These are phyloP conservation scores for Clarias batrachus DNA, from an alignment of 2,113 vertebrate genomes.

Conservation along the genomic window DNA sequence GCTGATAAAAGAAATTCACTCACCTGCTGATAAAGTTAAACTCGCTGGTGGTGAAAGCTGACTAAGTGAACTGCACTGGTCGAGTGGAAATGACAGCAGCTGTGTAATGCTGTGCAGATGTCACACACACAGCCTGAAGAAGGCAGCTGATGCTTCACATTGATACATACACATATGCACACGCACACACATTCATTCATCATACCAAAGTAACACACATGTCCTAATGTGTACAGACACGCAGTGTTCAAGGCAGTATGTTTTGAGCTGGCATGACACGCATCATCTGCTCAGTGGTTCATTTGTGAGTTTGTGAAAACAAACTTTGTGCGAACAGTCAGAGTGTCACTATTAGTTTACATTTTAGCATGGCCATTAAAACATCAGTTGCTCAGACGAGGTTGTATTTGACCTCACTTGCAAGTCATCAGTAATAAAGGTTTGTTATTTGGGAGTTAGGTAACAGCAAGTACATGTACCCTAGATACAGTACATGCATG, in stretches of 20 bases:
- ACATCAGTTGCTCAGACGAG: background rate
- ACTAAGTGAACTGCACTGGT: background rate
- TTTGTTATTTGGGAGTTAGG: background rate
- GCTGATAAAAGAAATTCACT: conserved; percentile 47
- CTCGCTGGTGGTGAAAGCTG: conserved; percentile 25
- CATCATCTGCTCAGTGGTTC: background rate
- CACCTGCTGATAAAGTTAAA: conserved; percentile 41
- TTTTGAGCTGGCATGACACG: background rate
- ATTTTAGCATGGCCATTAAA: background rate
- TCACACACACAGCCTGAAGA: conserved; percentile 25
- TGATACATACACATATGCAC: background rate
- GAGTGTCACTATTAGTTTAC: background rate
- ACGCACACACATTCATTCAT: background rate
- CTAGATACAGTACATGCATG: background rate
- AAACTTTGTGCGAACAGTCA: no score
- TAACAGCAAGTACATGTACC: background rate
- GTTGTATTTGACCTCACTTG: background rate
- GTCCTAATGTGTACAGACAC: background rate
- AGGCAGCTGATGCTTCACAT: conserved; percentile 9
- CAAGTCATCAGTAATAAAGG: no score
- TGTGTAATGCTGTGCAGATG: background rate
- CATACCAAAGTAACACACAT: background rate
- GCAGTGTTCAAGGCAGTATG: conserved; percentile 1
- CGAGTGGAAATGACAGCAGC: conserved; percentile 2
- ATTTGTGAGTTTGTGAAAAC: background rate